Percentiles rank a stretch among this genome's conserved stretches.
phyloP scores from a whole-genome alignment of 2,888 invertebrate species.

The Serripes groenlandicus region DNA sequence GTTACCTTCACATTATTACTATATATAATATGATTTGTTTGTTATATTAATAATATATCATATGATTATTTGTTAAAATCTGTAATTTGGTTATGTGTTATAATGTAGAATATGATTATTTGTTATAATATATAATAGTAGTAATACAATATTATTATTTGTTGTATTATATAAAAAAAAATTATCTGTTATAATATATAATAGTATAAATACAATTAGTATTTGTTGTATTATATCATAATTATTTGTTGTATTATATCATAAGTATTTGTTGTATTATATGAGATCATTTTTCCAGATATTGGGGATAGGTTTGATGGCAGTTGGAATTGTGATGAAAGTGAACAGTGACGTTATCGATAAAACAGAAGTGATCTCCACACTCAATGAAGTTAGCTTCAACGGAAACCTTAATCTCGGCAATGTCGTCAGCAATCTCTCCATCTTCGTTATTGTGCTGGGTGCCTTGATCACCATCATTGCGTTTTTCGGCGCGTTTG shows the following conservation, averaged over 20 bases:
- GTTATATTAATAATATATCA: too few species aligned
- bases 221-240: not conserved
- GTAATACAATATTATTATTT: not conserved
- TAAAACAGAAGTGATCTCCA: conserved; percentile 42
- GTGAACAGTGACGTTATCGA: conserved; percentile 46
- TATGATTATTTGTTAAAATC: too few species aligned
- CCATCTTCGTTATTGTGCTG: conserved; percentile 60
- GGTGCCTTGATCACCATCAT: conserved; percentile 61
- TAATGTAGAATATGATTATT: not conserved
- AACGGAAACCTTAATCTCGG: conserved; percentile 51
- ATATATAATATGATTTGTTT: too few species aligned
- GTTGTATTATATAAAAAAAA: not conserved
- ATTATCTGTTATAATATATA: not conserved
- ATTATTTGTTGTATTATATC: not conserved
- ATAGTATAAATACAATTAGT: not conserved
- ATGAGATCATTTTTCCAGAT: conserved; percentile 45
- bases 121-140: not conserved
- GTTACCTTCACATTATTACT: too few species aligned
- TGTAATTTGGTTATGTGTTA: too few species aligned
- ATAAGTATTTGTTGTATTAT: not conserved
- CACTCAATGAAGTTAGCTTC: conserved; percentile 58
- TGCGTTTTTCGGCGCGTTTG: conserved; percentile 57
- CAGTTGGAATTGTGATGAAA: conserved; percentile 64
- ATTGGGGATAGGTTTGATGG: conserved; percentile 62
- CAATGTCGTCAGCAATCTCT: conserved; percentile 52